A percentile compares a stretch with the other conserved stretches of the same genome.
These are phyloP conservation scores for Tenebrio molitor DNA, from an alignment of 1,140 invertebrate genomes.

Conservation along the genomic window DNA sequence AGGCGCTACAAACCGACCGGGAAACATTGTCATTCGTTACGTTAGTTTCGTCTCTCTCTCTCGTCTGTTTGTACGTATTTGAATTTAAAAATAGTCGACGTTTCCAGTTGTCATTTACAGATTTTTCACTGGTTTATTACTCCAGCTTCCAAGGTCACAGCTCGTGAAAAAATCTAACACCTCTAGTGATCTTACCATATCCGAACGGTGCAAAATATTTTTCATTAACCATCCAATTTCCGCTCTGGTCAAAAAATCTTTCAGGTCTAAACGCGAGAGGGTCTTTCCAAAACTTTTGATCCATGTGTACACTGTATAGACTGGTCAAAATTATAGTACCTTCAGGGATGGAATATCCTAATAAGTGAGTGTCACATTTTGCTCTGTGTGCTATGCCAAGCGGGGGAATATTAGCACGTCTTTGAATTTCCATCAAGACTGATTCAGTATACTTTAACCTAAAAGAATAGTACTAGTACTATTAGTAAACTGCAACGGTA, in stretches of 20 bases:
- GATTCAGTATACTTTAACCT: conserved; percentile 75
- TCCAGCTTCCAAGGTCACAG: too few species aligned
- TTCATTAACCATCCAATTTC: conserved; percentile 70
- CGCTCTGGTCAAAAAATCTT: conserved; percentile 76
- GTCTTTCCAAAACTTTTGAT: conserved; percentile 76
- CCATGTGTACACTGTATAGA: conserved; percentile 78
- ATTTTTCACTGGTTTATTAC: too few species aligned
- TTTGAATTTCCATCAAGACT: conserved; percentile 73
- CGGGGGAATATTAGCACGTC: conserved; percentile 69
- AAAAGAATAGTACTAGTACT: conserved; percentile 57
- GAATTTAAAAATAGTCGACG: too few species aligned
- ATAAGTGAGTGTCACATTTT: conserved; percentile 68
- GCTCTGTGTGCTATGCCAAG: conserved; percentile 74
- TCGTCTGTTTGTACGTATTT: too few species aligned
- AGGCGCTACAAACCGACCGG: too few species aligned
- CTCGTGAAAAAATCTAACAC: too few species aligned
- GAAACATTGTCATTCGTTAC: too few species aligned
- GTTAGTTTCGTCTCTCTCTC: too few species aligned
- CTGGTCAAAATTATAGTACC: conserved; percentile 77
- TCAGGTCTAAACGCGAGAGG: conserved; percentile 79
- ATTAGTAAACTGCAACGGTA: too few species aligned
- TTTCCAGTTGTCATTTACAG: too few species aligned
- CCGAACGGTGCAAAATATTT: conserved; percentile 79
- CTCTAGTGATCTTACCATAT: too few species aligned
- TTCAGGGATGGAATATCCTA: conserved; percentile 76